These are phyloP conservation scores for Sebastes schlegelii DNA, from an alignment of 2,113 vertebrate genomes.

Conservation along the genomic window DNA sequence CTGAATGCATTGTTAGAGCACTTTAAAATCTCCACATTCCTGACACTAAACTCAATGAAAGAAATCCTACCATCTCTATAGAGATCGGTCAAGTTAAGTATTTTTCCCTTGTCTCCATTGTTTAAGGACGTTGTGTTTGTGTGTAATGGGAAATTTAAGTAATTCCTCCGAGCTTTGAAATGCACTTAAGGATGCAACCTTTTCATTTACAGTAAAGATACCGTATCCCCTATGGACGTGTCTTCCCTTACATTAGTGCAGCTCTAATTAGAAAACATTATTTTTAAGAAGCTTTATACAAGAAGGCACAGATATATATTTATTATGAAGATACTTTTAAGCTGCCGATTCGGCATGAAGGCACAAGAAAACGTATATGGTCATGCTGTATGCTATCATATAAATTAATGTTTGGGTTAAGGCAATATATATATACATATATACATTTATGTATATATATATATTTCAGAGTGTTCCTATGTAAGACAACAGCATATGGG, in stretches of 20 bases:
- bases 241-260: conserved; percentile 1
- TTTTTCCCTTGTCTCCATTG: conserved; percentile 37
- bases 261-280: background rate
- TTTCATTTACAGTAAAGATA: background rate
- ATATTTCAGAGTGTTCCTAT: background rate
- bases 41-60: background rate
- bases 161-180: conserved; percentile 30
- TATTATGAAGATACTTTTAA: conserved; percentile 1
- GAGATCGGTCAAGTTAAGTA: conserved; percentile 10
- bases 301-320: conserved; percentile 18
- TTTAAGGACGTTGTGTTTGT: background rate
- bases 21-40: background rate
- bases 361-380: conserved; percentile 26
- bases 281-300: conserved; percentile 8
- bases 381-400: conserved; percentile 4
- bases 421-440: background rate
- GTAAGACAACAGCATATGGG: background rate
- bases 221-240: background rate
- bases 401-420: background rate
- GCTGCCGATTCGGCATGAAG: conserved; percentile 24
- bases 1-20: background rate
- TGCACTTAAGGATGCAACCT: conserved; percentile 13
- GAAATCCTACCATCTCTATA: background rate
- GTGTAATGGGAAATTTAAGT: background rate
- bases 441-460: background rate